phyloP scores from a whole-genome alignment of 2,797 vertebrate genomes.

The Molossus alvarezi region DNA sequence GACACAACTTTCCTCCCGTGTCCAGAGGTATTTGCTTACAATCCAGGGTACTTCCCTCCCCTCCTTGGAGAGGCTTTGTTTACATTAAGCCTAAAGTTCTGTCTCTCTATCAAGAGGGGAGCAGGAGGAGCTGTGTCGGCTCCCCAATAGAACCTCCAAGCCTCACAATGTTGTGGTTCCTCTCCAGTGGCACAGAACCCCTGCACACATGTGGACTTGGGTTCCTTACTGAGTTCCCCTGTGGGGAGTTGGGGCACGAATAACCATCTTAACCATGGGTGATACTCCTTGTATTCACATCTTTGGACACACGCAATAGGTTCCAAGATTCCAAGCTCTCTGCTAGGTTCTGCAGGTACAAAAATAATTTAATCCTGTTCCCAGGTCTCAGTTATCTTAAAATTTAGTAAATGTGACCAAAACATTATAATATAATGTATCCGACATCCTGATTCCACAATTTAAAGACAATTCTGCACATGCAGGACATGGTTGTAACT shows the following conservation, averaged over 20 bases:
- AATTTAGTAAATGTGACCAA: background rate
- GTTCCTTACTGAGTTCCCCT: background rate
- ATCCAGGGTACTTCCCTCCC: background rate
- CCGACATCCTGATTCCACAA: background rate
- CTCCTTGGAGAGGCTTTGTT: background rate
- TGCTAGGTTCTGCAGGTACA: background rate
- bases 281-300: background rate
- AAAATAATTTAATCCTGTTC: constrained; percentile 25
- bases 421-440: background rate
- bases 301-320: background rate
- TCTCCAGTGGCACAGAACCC: background rate
- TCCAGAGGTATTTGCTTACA: background rate
- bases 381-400: constrained; percentile 33
- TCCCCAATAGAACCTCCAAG: background rate
- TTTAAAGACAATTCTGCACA: constrained; percentile 18
- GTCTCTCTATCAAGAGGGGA: background rate
- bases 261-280: background rate
- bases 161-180: background rate
- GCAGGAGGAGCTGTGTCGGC: background rate
- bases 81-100: background rate
- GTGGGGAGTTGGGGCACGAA: background rate
- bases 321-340: background rate
- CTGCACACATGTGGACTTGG: too few relatives aligned
- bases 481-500: background rate
- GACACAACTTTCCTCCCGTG: background rate